A percentile compares a stretch with the other conserved stretches of the same genome.
Evolutionary conservation across 2,888 invertebrate genomes (phyloP).

Genomic region (Deroplatys truncata): DNA sequence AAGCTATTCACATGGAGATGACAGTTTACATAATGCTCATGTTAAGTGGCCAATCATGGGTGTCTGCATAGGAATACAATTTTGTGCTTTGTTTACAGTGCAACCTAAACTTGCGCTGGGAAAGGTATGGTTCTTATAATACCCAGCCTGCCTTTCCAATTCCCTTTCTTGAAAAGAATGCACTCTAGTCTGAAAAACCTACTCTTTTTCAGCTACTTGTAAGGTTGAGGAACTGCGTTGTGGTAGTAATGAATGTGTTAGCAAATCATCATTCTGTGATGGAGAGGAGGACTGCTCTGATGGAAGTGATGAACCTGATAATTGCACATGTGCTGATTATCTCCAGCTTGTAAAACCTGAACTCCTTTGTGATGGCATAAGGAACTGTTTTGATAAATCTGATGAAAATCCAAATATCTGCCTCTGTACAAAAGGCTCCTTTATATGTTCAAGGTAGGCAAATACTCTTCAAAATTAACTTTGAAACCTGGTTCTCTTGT

Average conservation of each 20-base stretch:
- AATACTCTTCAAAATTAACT: constrained; percentile 43
- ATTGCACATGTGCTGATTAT: constrained; percentile 64
- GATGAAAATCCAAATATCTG: constrained; percentile 62
- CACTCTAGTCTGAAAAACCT: no score
- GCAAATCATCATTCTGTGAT: constrained; percentile 66
- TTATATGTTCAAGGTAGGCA: constrained; percentile 51
- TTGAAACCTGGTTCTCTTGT: not conserved
- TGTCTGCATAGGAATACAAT: no score
- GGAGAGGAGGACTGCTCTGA: constrained; percentile 65
- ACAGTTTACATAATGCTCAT: no score
- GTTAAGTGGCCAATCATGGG: no score
- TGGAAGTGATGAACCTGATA: constrained; percentile 59
- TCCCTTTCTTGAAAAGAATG: no score
- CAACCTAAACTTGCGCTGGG: no score
- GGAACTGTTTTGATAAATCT: constrained; percentile 71
- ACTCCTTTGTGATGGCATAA: constrained; percentile 69
- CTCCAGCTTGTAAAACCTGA: constrained; percentile 60
- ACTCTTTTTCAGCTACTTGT: not conserved
- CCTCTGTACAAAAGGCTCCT: constrained; percentile 50
- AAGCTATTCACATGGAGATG: no score
- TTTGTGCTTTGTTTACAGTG: no score
- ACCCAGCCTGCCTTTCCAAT: no score
- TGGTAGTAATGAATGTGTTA: constrained; percentile 60
- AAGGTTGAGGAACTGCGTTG: constrained; percentile 60
- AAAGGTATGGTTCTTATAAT: no score